Conservation (phyloP, 2,113 vertebrate species). For the Castor canadensis region DNA sequence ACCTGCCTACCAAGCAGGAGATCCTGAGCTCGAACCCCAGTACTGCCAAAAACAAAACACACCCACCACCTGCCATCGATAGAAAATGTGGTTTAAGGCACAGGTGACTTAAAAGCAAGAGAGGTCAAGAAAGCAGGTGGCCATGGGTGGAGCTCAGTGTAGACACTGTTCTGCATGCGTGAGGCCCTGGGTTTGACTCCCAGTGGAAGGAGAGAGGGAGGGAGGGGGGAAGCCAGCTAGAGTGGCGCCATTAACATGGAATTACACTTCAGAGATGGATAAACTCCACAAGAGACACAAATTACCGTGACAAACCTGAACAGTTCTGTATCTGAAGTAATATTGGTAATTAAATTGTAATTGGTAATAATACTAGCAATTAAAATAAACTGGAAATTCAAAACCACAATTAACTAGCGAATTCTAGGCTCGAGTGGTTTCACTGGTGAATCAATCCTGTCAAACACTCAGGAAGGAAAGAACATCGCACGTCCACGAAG, state of each 20-base stretch:
- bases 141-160: neutral
- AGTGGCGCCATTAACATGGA: fast-evolving
- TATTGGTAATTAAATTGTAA: neutral
- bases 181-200: neutral
- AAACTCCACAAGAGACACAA: neutral
- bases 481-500: neutral
- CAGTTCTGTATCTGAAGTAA: neutral
- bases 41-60: no score
- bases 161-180: neutral
- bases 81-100: no score
- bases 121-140: neutral
- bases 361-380: constrained; percentile 11
- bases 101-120: neutral
- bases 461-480: neutral
- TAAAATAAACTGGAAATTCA: neutral
- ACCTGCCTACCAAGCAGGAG: no score
- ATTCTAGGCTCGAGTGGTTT: neutral
- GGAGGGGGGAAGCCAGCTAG: neutral
- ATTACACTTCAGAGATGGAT: neutral
- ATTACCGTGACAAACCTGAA: neutral
- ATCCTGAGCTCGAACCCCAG: no score
- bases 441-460: neutral
- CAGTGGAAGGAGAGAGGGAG: neutral
- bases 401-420: neutral
- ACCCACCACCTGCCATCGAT: fast-evolving